Evolutionary conservation across 1,140 invertebrate genomes (phyloP).

Genomic region (Caerostris extrusa): DNA sequence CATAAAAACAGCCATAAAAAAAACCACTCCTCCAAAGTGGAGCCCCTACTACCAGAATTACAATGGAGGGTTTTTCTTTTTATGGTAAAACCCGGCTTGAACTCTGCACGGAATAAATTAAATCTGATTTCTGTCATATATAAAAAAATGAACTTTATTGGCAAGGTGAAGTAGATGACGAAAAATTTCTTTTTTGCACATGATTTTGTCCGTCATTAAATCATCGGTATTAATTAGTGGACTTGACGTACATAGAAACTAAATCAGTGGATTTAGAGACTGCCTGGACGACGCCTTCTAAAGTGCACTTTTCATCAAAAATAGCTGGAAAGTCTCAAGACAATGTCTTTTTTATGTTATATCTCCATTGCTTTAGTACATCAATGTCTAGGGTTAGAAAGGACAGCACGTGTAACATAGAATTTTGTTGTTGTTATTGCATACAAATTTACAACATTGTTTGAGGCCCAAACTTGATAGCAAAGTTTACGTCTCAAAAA

Average conservation of each 20-base stretch:
- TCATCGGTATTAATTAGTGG: neutral
- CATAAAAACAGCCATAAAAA: neutral
- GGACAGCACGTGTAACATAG: too few relatives aligned
- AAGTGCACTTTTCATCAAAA: neutral
- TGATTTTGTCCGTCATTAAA: neutral
- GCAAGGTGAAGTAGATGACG: neutral
- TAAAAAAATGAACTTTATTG: neutral
- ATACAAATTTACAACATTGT: too few relatives aligned
- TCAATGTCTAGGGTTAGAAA: too few relatives aligned
- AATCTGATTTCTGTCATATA: neutral
- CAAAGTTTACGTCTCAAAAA: too few relatives aligned
- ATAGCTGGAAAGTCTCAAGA: neutral
- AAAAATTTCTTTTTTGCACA: neutral
- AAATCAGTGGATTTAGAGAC: neutral
- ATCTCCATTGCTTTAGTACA: too few relatives aligned
- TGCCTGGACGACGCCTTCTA: neutral
- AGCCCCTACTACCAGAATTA: neutral
- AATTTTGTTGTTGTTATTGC: too few relatives aligned
- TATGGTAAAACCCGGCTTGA: neutral
- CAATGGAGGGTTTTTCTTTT: conserved; percentile 6
- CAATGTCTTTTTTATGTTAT: neutral
- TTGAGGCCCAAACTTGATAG: too few relatives aligned
- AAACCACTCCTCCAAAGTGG: neutral
- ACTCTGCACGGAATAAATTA: neutral
- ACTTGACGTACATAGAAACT: neutral